A percentile compares a stretch with the other conserved stretches of the same genome.
These are phyloP conservation scores for Plagodis pulveraria DNA, from an alignment of 2,888 invertebrate species.

Conservation along the genomic window DNA sequence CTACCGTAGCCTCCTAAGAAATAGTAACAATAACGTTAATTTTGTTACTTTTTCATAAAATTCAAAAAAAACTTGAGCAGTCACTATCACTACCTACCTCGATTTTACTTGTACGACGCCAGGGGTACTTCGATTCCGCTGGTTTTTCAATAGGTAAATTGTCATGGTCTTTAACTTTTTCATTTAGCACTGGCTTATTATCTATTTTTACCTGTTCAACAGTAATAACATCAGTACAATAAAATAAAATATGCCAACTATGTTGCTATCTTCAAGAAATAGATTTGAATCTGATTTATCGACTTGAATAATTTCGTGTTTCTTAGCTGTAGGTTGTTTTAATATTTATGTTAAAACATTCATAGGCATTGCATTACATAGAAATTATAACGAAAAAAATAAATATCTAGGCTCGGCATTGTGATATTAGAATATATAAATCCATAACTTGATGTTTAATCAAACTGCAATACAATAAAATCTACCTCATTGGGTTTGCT, in stretches of 20 bases:
- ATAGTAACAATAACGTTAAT: slow-evolving; percentile 8
- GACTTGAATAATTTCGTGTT: background rate
- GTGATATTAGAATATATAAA: too few species aligned
- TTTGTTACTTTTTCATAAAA: background rate
- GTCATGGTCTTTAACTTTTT: slow-evolving; percentile 16
- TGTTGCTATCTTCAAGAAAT: too few species aligned
- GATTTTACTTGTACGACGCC: slow-evolving; percentile 36
- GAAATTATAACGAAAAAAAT: too few species aligned
- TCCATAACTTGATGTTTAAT: too few species aligned
- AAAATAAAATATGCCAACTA: background rate
- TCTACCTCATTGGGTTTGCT: slow-evolving; percentile 38
- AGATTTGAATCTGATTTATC: background rate
- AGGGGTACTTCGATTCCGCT: slow-evolving; percentile 34
- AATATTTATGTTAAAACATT: background rate
- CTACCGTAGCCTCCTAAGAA: slow-evolving; percentile 32
- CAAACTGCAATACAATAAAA: background rate
- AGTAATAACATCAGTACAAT: background rate
- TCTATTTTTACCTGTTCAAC: slow-evolving; percentile 17
- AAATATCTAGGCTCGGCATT: too few species aligned
- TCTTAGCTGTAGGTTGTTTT: background rate
- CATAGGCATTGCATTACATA: background rate
- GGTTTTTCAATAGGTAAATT: slow-evolving; percentile 34
- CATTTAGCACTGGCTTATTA: slow-evolving; percentile 22
- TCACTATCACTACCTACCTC: slow-evolving; percentile 43
- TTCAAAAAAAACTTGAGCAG: background rate